Evolutionary conservation across 30 jellyfish, hydroid and myxozoan genomes (phyloP), one percentile per base, ranked within the genome.

Genomic region (Aurelia aurita): DNA sequence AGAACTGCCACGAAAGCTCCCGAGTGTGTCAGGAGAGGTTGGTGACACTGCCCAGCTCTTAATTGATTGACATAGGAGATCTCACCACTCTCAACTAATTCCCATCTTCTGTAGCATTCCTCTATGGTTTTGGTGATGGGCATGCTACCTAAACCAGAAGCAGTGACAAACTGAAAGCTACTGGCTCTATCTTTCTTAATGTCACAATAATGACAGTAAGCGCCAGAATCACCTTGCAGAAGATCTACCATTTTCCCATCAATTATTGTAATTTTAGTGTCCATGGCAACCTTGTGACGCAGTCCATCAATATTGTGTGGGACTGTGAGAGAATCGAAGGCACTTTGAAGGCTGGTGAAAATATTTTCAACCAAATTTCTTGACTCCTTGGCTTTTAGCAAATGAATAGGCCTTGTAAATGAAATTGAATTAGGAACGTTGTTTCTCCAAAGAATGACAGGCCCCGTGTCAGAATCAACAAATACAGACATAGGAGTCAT

Each of bases 221-320:
- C 59, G 28, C 79, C 79, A 29, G 79, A 67, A 29, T 67, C 79
- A 27, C 79, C 79, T 67, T 67, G 79, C 59, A 67, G 14, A 26
- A 67, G 74, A 31, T 31, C 39, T 31, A 31, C 39, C 39, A 31
- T 31, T 31, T 31, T 31, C 4, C 39, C 39, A 3, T 31, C 39
- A 31, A n/a, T n/a, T n/a, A n/a, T n/a, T n/a, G n/a, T n/a, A n/a
- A n/a, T n/a, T n/a, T n/a, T n/a, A n/a, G n/a, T n/a, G n/a, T n/a
- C n/a, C n/a, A n/a, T n/a, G n/a, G n/a, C n/a, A n/a, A n/a, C n/a
- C n/a, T n/a, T n/a, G n/a, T n/a, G n/a, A n/a, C n/a, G n/a, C n/a
- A n/a, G n/a, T n/a, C n/a, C n/a, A n/a, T n/a, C n/a, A n/a, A n/a
- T n/a, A n/a, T n/a, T n/a, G n/a, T n/a, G n/a, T n/a, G n/a, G n/a